Base-by-base conservation (phyloP, 2,113 vertebrate species). In the Gobiocypris rarus region DNA sequence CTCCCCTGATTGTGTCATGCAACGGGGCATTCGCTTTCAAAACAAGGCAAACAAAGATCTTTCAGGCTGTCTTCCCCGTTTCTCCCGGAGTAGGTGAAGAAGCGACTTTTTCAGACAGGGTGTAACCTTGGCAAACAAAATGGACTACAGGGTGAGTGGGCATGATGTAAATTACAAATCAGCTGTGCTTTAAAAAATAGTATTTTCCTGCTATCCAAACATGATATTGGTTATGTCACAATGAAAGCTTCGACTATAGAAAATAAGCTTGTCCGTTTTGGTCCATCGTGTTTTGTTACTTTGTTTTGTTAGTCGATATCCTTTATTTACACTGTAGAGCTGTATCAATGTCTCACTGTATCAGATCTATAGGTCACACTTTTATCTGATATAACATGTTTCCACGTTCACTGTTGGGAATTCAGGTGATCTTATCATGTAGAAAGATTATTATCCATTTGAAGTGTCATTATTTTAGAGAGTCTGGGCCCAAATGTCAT, bases 91-190 rank as follows among this genome's bases (percentile, higher is more conserved):
- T 5, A 70, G 80, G 6, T 69, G 86, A 76, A 81, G 15, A 73
- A 76, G 7, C 26, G 41, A 38, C 67, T 77, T 85, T 87, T 43
- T 67, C 76, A n/a, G 59, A 59, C 59, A 78, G 17, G 74, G 84
- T 69, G 31, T 74, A 52, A 82, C 80, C 75, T 80, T 71, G 9
- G 82, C 87, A 87, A 87, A 83, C 54, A 86, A 84, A 88, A 95
- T 95, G 94, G 92, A 94, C 80, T 93, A 93, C 89, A 89, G 87
- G 93, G 94, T 95, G 87, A 85, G 94, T 92, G 63, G 69, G 24
- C 43, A 15, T 63, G 50, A 81, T 76, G 73, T 34, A 52, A 88
- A 17, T 67, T 75, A n/a, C 11, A 80, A 48, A 52, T 34, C 28
- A n/a, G 31, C 6, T 81, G 34, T 58, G 45, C 41, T 85, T 45